Percentiles rank a stretch among this genome's conserved stretches.
phyloP scores from a whole-genome alignment of 2,113 vertebrate species.

The Xenus cinereus region DNA sequence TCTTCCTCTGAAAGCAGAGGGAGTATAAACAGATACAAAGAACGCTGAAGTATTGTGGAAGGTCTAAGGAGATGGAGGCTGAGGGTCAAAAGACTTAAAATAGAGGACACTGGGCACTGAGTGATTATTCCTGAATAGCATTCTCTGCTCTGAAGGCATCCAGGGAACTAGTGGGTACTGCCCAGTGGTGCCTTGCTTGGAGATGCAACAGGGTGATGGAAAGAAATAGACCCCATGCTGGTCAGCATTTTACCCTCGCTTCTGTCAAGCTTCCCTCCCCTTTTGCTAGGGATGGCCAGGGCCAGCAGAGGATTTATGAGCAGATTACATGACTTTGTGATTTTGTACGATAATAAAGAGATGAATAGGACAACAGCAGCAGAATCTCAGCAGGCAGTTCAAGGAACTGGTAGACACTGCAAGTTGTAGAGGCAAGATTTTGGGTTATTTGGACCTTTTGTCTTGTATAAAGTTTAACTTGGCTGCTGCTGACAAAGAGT shows the following conservation, averaged over 20 bases:
- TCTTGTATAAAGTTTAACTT: background rate
- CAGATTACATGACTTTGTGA: background rate
- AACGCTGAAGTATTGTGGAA: background rate
- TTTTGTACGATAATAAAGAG: background rate
- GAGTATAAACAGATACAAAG: background rate
- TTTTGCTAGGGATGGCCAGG: background rate
- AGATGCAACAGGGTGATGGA: background rate
- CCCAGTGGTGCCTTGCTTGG: background rate
- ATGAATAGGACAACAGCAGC: background rate
- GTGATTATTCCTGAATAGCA: background rate
- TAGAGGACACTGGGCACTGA: background rate
- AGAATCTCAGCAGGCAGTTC: background rate
- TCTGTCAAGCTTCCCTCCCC: background rate
- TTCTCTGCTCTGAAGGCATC: background rate
- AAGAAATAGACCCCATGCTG: background rate
- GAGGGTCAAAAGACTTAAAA: background rate
- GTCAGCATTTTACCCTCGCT: background rate
- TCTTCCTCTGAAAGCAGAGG: background rate
- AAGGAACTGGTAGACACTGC: background rate
- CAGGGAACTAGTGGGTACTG: background rate
- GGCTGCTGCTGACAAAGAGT: background rate
- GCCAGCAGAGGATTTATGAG: background rate
- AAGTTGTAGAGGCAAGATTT: background rate
- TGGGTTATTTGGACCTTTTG: background rate
- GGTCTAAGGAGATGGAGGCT: background rate